Base-by-base conservation (phyloP, 2,113 vertebrate genomes). In the Albula glossodonta region DNA sequence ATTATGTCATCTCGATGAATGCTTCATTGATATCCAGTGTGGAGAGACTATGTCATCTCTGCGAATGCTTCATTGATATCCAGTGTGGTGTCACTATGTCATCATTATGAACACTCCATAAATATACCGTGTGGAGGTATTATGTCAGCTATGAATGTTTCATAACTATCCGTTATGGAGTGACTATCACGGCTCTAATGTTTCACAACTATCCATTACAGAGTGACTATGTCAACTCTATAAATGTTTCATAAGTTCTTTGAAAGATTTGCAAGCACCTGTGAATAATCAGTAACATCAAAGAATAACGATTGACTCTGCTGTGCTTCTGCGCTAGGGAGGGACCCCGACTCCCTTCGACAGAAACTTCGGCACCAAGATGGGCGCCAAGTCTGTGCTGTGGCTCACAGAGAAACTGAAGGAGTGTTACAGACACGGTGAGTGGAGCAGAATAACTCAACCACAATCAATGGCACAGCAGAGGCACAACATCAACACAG, bases 281-380 rank as follows among this genome's bases (percentile, higher is more conserved):
- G 31, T 41, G 31, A 41, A 41, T 41, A 41, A 15, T 4, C 17
- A 0, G 17, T 8, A 11, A 11, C 17, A 22, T 66, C 19, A 22
- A 1, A 60, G 57, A 15, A 15, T 13, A 13, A 2, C 22, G 60
- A 66, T 15, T 66, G 17, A 41, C 31, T 41, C 31, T 41, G 31
- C 31, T 74, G 70, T 74, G 22, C 70, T 25, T 74, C 70, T 74
- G 70, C 49, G 13, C 78, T 88, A 98, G 97, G 97, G 97, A 3
- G 97, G 97, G 52, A 96, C 96, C 3, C 97, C 97, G 2, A 97
- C 95, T 86, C 97, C 97, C 5, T 97, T 98, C 52, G 97, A 98
- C 92, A 95, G 97, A 89, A 98, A 98, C 87, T 98, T 98, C 81
- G 97, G 93, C 87, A 98, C 97, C 22, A 98, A 98, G 91, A 97